Percentiles rank a stretch among this genome's conserved stretches.
Conservation (phyloP, 2,888 invertebrate genomes). For the Gibbula magus region DNA sequence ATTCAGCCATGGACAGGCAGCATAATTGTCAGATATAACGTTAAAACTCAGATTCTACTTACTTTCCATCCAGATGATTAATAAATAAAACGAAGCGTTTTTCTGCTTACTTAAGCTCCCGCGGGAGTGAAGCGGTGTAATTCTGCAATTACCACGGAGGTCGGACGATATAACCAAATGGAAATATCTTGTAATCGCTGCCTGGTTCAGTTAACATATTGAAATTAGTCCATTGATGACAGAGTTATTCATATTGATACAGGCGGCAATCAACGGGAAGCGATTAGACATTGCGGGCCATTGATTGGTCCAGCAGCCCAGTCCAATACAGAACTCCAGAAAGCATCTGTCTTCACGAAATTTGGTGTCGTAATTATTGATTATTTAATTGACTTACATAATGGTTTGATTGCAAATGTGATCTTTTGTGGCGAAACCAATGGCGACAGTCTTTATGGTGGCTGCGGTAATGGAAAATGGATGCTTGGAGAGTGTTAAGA, state of each 20-base stretch:
- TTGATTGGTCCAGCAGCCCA: not conserved
- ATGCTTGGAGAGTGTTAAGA: not conserved
- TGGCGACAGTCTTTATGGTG: not conserved
- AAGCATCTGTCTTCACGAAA: not conserved
- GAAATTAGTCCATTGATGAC: slow-evolving; percentile 18
- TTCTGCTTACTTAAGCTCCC: slow-evolving; percentile 16
- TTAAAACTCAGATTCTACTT: slow-evolving; percentile 12
- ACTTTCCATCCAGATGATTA: slow-evolving; percentile 14
- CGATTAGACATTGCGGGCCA: slow-evolving; percentile 25
- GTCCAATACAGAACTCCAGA: not conserved
- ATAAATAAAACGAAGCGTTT: slow-evolving; percentile 17
- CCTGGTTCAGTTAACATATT: slow-evolving; percentile 19
- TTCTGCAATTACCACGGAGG: slow-evolving; percentile 20
- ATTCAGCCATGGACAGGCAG: not conserved
- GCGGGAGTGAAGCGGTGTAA: not conserved
- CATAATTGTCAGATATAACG: not conserved
- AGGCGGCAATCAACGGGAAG: slow-evolving; percentile 29
- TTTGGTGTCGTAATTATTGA: slow-evolving; percentile 14
- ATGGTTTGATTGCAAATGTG: slow-evolving; percentile 20
- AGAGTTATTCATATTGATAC: slow-evolving; percentile 32
- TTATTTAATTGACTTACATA: slow-evolving; percentile 20
- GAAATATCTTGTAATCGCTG: slow-evolving; percentile 21
- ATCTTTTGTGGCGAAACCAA: slow-evolving; percentile 8
- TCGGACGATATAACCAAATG: slow-evolving; percentile 11
- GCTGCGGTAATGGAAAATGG: not conserved